A percentile compares a stretch with the other conserved stretches of the same genome.
Conservation (phyloP, 2,888 invertebrate species). For the Sinelater perroti region DNA sequence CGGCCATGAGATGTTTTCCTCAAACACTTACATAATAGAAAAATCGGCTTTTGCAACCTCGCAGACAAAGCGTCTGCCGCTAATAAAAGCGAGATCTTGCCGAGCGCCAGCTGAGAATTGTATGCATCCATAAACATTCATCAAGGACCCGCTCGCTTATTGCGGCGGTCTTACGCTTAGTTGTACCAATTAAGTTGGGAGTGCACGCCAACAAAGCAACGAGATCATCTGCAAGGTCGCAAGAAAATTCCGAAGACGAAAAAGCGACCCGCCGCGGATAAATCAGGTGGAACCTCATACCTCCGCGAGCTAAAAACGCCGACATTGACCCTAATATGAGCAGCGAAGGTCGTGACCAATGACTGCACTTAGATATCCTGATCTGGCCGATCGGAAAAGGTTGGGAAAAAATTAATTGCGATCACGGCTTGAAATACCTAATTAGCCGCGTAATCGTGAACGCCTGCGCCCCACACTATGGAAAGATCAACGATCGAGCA, state of each 20-base stretch:
- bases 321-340: conserved; percentile 6
- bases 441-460: neutral
- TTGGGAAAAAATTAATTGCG: no score
- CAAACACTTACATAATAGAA: conserved; percentile 7
- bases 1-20: neutral
- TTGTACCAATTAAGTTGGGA: conserved; percentile 23
- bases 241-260: neutral
- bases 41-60: neutral
- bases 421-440: no score
- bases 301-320: neutral
- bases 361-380: neutral
- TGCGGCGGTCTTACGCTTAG: conserved; percentile 21
- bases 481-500: neutral
- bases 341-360: neutral
- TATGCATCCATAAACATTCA: conserved; percentile 12
- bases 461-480: neutral
- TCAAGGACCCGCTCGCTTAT: conserved; percentile 22
- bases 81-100: neutral
- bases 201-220: conserved; percentile 14
- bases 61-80: conserved; percentile 16
- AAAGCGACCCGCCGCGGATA: neutral
- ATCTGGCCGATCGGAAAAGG: no score
- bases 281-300: neutral
- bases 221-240: conserved; percentile 20
- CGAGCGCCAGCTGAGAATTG: neutral